Evolutionary conservation across 2,113 vertebrate genomes (phyloP).

Genomic region (Shinisaurus crocodilurus): DNA sequence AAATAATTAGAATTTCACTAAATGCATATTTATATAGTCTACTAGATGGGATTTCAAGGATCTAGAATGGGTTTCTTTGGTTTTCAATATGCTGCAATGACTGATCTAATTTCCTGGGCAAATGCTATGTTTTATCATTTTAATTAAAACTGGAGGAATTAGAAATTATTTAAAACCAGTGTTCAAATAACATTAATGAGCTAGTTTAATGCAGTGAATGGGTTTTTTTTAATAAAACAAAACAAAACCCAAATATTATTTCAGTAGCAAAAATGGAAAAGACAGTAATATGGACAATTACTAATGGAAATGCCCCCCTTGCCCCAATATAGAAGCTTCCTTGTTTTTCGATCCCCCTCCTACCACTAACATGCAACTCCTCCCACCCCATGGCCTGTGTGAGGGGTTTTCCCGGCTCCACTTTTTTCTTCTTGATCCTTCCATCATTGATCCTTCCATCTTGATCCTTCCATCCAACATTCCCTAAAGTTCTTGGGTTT

Average conservation of each 20-base stretch:
- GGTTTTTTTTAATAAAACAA: neutral
- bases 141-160: slow-evolving; percentile 54
- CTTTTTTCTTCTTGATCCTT: neutral
- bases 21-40: slow-evolving; percentile 57
- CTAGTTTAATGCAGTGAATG: slow-evolving; percentile 18
- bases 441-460: too few relatives aligned
- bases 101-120: slow-evolving; percentile 61
- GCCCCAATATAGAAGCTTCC: neutral
- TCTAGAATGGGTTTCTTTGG: slow-evolving; percentile 41
- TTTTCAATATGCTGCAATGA: slow-evolving; percentile 49
- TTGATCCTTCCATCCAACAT: too few relatives aligned
- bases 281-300: neutral
- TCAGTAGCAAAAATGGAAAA: neutral
- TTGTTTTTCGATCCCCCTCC: neutral
- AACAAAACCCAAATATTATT: neutral
- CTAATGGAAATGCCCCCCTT: neutral
- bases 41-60: slow-evolving; percentile 62
- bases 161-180: slow-evolving; percentile 47
- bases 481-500: neutral
- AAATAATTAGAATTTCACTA: slow-evolving; percentile 61
- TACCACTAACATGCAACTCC: neutral
- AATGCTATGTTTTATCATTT: slow-evolving; percentile 53
- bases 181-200: slow-evolving; percentile 36
- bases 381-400: too few relatives aligned
- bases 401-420: neutral